These are phyloP conservation scores for Scaptomyza reducta DNA, from an alignment of 2,888 invertebrate genomes.

Conservation along the genomic window DNA sequence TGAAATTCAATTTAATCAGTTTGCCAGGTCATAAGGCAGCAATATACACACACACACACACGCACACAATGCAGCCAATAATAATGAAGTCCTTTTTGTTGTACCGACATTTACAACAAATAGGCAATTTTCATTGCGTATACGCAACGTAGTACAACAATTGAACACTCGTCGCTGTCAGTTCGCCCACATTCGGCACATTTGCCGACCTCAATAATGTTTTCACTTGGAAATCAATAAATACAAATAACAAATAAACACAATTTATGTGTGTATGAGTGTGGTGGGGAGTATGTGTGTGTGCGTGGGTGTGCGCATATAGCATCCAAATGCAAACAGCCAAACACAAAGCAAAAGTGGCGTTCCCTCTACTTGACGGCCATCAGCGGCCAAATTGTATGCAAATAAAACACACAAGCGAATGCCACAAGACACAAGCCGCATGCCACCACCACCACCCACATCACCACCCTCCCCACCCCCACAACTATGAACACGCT, in stretches of 20 bases:
- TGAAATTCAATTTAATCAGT: slow-evolving; percentile 78
- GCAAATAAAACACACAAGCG: slow-evolving; percentile 66
- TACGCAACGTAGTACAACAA: slow-evolving; percentile 50
- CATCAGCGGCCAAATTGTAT: slow-evolving; percentile 74
- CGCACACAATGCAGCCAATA: slow-evolving; percentile 65
- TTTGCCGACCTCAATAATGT: slow-evolving; percentile 72
- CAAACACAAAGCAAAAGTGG: slow-evolving; percentile 14
- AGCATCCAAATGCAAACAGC: slow-evolving; percentile 21
- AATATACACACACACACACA: slow-evolving; percentile 19
- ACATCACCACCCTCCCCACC: background rate
- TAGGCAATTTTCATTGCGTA: slow-evolving; percentile 61
- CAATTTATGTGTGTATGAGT: background rate
- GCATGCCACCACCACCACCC: slow-evolving; percentile 21
- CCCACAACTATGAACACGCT: slow-evolving; percentile 9
- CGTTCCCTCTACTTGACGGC: slow-evolving; percentile 41
- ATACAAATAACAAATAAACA: slow-evolving; percentile 72
- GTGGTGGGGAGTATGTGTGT: background rate
- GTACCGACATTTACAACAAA: slow-evolving; percentile 64
- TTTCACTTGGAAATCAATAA: slow-evolving; percentile 76
- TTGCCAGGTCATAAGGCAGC: slow-evolving; percentile 62
- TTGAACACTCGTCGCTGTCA: background rate
- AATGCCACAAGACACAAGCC: slow-evolving; percentile 49
- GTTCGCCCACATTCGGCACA: slow-evolving; percentile 15
- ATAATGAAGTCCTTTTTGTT: slow-evolving; percentile 77
- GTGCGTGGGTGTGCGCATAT: background rate